A percentile compares a stretch with the other conserved stretches of the same genome.
phyloP scores from a whole-genome alignment of 2,888 invertebrate genomes.

The Eristalis intricaria region DNA sequence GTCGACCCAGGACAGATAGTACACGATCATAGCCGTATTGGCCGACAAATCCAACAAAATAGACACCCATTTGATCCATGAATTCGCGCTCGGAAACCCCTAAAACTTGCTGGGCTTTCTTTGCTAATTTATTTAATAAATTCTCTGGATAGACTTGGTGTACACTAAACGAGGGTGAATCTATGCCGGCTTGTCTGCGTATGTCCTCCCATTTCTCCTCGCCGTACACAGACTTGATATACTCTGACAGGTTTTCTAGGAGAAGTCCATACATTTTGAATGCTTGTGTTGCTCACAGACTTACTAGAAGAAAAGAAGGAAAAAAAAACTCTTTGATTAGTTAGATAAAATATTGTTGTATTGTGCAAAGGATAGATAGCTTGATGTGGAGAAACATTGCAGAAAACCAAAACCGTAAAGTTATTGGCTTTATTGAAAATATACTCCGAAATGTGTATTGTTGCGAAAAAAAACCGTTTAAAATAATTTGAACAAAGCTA shows the following conservation, averaged over 20 bases:
- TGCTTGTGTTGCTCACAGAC: neutral
- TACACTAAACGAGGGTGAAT: constrained; percentile 92
- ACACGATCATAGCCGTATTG: constrained; percentile 97
- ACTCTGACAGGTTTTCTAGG: constrained; percentile 96
- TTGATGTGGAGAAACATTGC: neutral
- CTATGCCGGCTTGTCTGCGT: constrained; percentile 91
- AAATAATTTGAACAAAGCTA: too few species aligned
- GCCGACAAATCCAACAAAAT: constrained; percentile 95
- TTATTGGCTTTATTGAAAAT: too few species aligned
- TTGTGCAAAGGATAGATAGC: neutral
- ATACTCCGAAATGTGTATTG: too few species aligned
- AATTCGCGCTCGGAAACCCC: constrained; percentile 94
- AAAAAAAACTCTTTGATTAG: neutral
- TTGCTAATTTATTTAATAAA: constrained; percentile 91
- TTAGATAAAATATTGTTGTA: neutral
- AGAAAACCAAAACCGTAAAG: too few species aligned
- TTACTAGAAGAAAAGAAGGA: neutral
- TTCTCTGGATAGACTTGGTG: constrained; percentile 97
- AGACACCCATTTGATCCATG: constrained; percentile 96
- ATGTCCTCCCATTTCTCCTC: constrained; percentile 97
- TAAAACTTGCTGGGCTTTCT: constrained; percentile 92
- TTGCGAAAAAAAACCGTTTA: too few species aligned
- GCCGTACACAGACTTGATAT: constrained; percentile 95
- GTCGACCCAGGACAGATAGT: constrained; percentile 93
- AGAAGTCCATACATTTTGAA: constrained; percentile 95